Evolutionary conservation across 2,888 invertebrate species (phyloP), one percentile per base, ranked within the genome.

Genomic region (Melolontha melolontha): DNA sequence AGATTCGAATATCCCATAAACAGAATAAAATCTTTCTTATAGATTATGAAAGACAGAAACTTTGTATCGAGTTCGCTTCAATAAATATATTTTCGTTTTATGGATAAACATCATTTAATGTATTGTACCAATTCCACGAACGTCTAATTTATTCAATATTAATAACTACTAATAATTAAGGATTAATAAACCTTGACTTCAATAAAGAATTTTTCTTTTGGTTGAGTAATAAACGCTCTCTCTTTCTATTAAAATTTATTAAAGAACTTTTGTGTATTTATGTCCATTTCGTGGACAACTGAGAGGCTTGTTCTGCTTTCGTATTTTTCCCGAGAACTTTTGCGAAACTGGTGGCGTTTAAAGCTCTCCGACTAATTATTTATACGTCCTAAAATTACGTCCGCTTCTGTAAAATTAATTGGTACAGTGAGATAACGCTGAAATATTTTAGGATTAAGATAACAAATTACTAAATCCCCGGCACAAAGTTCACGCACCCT

Each of bases 371-470:
- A 34, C 59, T 62, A 62, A 62, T 62, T 62, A 62, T 62, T 62
- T 62, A 62, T 62, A 62, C 59, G 59, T 62, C 49, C 59, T 47
- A 34, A 62, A 62, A 62, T 62, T 62, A 49, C 49, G 59, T 62
- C 59, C 47, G 47, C 59, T 67, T 62, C 66, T 67, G 66, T 62
- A 51, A 67, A 67, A 67, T 67, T 67, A 67, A 67, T 67, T 59
- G 66, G 66, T 27, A 41, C 51, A 42, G 66, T 62, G 66, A 67
- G 66, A 67, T 67, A 67, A 67, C 66, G 66, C 57, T 67, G 66
- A 67, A 67, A 67, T 67, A 67, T 67, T 67, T 42, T 62, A 62
- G 66, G 66, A 67, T 67, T 67, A 67, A 59, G 59, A 52, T 59
- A 67, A 67, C 62, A 67, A 67, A 67, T 67, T 59, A 59, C 62